Conservation (phyloP, 1,140 invertebrate species). For the Maconellicoccus hirsutus region DNA sequence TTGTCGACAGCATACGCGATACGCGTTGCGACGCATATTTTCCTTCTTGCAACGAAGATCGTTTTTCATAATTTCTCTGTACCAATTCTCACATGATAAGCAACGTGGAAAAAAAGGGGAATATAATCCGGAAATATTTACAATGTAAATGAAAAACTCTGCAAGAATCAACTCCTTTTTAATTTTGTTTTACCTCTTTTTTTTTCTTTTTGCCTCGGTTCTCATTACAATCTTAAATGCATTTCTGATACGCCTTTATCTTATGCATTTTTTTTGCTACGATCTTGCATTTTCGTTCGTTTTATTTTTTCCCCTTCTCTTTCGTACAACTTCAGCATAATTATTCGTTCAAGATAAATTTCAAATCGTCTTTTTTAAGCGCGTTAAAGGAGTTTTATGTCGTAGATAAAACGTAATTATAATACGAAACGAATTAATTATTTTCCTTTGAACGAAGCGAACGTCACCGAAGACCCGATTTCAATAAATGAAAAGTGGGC, state of each 20-base stretch:
- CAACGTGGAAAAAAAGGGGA: neutral
- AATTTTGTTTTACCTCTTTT: slow-evolving; percentile 7
- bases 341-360: slow-evolving; percentile 6
- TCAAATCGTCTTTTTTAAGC: neutral
- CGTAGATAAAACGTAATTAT: neutral
- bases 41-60: neutral
- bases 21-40: too few species aligned
- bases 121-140: slow-evolving; percentile 21
- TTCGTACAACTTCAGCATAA: neutral
- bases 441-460: too few species aligned
- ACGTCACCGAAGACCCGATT: too few species aligned
- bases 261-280: slow-evolving; percentile 21
- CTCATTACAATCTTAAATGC: slow-evolving; percentile 21
- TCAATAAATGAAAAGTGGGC: too few species aligned
- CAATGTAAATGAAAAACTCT: slow-evolving; percentile 21
- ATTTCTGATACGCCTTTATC: slow-evolving; percentile 2
- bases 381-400: neutral
- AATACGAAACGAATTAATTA: neutral
- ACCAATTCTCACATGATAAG: slow-evolving; percentile 14
- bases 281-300: slow-evolving; percentile 14
- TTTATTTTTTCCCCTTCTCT: neutral
- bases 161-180: slow-evolving; percentile 20
- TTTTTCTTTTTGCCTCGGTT: neutral
- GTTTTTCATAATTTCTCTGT: neutral
- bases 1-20: too few species aligned